phyloP scores from a whole-genome alignment of 2,888 invertebrate species.

The Cataglyphis cursor region DNA sequence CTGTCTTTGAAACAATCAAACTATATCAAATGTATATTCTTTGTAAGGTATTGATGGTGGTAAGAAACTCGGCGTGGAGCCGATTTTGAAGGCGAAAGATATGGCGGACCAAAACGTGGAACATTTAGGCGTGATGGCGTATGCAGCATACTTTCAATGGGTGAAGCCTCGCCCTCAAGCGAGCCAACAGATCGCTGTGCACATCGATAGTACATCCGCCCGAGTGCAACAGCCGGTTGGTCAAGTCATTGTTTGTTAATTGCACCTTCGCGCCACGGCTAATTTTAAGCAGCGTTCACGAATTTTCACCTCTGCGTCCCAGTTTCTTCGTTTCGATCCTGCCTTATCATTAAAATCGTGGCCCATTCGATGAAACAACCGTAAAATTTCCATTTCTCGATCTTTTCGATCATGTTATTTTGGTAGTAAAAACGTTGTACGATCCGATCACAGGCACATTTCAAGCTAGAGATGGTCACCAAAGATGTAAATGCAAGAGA shows the following conservation, averaged over 20 bases:
- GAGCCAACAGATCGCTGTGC: constrained; percentile 93
- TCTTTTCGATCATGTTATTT: background rate
- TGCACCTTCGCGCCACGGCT: constrained; percentile 31
- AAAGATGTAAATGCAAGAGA: constrained; percentile 91
- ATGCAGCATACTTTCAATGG: constrained; percentile 97
- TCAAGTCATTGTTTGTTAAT: constrained; percentile 72
- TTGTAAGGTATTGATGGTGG: constrained; percentile 89
- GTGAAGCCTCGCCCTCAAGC: constrained; percentile 94
- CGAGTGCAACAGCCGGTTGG: constrained; percentile 95
- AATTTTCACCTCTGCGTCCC: constrained; percentile 24
- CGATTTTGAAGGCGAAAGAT: constrained; percentile 96
- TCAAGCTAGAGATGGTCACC: constrained; percentile 92
- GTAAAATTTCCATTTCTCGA: background rate
- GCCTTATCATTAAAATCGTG: background rate
- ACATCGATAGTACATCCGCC: constrained; percentile 94
- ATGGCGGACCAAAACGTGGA: constrained; percentile 98
- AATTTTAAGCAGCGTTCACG: constrained; percentile 11
- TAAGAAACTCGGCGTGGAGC: constrained; percentile 93
- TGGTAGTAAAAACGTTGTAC: background rate
- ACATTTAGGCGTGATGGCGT: constrained; percentile 99
- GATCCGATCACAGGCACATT: constrained; percentile 89
- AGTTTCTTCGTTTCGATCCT: background rate
- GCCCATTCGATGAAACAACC: background rate
- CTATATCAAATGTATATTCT: constrained; percentile 3
- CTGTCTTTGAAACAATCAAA: constrained; percentile 19